Conservation (phyloP, 2,113 vertebrate species). For the Hemiprocne comata region DNA sequence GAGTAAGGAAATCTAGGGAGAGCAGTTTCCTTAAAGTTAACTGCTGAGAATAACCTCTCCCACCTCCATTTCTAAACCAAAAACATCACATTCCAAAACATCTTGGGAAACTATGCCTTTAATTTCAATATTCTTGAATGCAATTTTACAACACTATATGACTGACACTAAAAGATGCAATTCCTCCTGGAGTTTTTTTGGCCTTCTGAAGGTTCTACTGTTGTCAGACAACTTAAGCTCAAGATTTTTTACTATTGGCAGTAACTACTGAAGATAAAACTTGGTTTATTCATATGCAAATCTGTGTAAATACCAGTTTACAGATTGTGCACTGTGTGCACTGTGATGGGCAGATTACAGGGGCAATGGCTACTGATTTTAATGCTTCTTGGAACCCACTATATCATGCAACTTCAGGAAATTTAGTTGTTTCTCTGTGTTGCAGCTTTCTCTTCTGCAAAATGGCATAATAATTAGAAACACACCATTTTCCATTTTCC, state of each 20-base stretch:
- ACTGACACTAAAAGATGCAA: not conserved
- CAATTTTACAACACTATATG: not conserved
- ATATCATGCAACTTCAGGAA: not conserved
- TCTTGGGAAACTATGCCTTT: not conserved
- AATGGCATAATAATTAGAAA: not conserved
- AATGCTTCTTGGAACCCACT: not conserved
- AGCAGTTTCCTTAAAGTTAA: not conserved
- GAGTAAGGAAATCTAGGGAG: not conserved
- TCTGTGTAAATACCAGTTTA: not conserved
- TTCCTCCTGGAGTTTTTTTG: not conserved
- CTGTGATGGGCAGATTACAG: not conserved
- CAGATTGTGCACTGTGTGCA: not conserved
- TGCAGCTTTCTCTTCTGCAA: not conserved
- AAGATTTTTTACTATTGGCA: not conserved
- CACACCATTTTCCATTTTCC: not conserved
- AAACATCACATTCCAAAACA: not conserved
- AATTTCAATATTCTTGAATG: not conserved
- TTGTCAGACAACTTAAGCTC: not conserved
- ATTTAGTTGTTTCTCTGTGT: not conserved
- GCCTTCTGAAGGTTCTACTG: not conserved
- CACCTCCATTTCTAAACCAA: not conserved
- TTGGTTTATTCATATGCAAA: not conserved
- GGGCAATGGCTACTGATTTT: not conserved
- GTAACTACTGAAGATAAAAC: not conserved
- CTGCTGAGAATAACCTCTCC: not conserved